Evolutionary conservation across 2,113 vertebrate species (phyloP), one percentile per base, ranked within the genome.

Genomic region (Prietella phreatophila): DNA sequence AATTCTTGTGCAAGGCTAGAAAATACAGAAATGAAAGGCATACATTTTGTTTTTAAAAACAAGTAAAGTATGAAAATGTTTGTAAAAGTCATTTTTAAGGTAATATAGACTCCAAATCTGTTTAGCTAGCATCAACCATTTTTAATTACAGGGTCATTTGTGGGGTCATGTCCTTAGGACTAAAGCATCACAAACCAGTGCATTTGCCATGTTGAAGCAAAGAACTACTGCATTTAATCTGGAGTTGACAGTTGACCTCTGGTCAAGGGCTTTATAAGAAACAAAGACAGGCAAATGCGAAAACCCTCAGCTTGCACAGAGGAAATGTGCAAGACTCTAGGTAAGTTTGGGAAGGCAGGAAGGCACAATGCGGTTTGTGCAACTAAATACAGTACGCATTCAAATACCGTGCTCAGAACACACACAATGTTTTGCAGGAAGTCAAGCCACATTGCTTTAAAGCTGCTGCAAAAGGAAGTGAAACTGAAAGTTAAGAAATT

Each of bases 351-450:
- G 81, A 87, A 85, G 89, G 87, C 91, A 91, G 91, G 90, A 92
- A 92, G 88, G 63, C 82, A 79, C 67, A 17, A 5, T 90, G 88
- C 1, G 88, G 90, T 91, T 88, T 56, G 78, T 36, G 76, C 65
- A 55, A 39, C 88, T 88, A 90, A 89, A 90, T 91, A 89, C 87
- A 88, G 82, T 88, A 78, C 17, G 69, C 83, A 33, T 67, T 75
- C 47, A 80, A n/a, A 78, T 39, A 75, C 61, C 10, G 9, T 50
- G 65, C 33, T 27, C 30, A 75, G 10, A 82, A 71, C 76, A 81
- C 63, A 71, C 79, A 80, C 20, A 69, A 15, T 89, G 81, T 58
- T 7, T 20, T 81, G 91, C 94, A 95, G 95, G 94, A 95, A 95
- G 92, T 89, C 85, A 88, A 75, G 82, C 91, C 30, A 81, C 86